Percentiles rank a stretch among this genome's conserved stretches.
Conservation (phyloP, 2,113 vertebrate genomes). For the Sander vitreus region DNA sequence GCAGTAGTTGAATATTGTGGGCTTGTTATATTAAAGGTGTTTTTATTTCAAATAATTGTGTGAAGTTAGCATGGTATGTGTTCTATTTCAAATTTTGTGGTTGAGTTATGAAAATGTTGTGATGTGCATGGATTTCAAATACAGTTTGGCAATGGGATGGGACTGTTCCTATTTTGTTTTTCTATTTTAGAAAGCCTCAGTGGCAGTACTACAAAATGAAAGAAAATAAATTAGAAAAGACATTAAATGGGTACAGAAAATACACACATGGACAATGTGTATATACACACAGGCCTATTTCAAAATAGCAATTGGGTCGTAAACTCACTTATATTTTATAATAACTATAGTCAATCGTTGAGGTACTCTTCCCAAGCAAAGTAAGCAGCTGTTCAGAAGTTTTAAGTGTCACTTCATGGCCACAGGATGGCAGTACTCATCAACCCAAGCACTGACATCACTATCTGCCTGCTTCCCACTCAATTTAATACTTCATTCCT, state of each 20-base stretch:
- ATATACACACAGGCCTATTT: too few species aligned
- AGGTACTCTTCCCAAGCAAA: too few species aligned
- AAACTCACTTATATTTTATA: too few species aligned
- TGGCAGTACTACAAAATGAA: too few species aligned
- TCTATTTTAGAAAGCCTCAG: too few species aligned
- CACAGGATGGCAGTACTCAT: constrained; percentile 52
- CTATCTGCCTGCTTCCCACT: not conserved
- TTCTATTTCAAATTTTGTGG: not conserved
- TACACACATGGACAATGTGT: too few species aligned
- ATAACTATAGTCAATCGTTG: too few species aligned
- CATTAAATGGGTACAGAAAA: too few species aligned
- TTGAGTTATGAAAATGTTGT: not conserved
- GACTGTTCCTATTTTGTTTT: too few species aligned
- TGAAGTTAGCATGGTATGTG: not conserved
- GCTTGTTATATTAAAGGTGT: not conserved
- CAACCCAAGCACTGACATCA: not conserved
- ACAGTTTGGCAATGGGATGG: not conserved
- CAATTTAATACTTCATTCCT: not conserved
- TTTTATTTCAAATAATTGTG: not conserved
- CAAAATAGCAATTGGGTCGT: too few species aligned
- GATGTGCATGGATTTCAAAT: not conserved
- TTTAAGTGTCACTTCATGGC: not conserved
- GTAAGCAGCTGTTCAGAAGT: too few species aligned
- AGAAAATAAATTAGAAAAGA: too few species aligned
- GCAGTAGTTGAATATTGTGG: not conserved